These are phyloP conservation scores for Epinephelus lanceolatus DNA, from an alignment of 2,113 vertebrate genomes.

Conservation along the genomic window DNA sequence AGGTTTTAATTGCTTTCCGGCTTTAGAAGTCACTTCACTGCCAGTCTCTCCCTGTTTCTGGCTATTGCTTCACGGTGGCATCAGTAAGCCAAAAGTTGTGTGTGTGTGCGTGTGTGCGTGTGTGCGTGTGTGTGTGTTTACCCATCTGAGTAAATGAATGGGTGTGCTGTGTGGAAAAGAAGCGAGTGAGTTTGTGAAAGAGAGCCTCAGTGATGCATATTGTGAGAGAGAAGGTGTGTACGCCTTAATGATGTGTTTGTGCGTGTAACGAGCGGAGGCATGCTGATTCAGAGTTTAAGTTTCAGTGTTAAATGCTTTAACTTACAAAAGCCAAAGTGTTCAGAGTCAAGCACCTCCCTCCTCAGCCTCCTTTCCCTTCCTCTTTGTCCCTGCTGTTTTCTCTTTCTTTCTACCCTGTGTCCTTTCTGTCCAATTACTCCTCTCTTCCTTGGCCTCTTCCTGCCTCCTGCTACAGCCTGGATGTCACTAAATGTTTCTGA, in stretches of 20 bases:
- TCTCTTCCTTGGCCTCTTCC: not conserved
- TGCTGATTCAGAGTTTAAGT: conserved; percentile 7
- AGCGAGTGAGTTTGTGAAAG: not conserved
- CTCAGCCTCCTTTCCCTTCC: not conserved
- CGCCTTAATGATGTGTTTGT: not conserved
- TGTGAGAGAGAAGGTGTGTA: not conserved
- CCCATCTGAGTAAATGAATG: conserved; percentile 7
- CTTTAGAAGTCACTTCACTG: conserved; percentile 48
- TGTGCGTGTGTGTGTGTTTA: conserved; percentile 11
- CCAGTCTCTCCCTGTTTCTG: conserved; percentile 44
- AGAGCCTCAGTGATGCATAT: too few species aligned
- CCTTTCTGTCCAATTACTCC: not conserved
- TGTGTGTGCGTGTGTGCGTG: conserved; percentile 6
- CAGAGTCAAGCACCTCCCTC: not conserved
- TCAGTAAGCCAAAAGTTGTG: conserved; percentile 16
- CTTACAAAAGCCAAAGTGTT: not conserved
- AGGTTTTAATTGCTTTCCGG: conserved; percentile 60
- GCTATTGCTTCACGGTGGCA: conserved; percentile 19
- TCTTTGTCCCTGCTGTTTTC: too few species aligned
- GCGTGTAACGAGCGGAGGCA: not conserved
- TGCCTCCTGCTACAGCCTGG: not conserved
- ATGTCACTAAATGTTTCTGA: not conserved
- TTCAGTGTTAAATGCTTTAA: not conserved
- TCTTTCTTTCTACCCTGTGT: not conserved
- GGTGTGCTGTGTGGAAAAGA: not conserved